Base-by-base conservation (phyloP, 2,888 invertebrate species). In the Lutraria lutraria region DNA sequence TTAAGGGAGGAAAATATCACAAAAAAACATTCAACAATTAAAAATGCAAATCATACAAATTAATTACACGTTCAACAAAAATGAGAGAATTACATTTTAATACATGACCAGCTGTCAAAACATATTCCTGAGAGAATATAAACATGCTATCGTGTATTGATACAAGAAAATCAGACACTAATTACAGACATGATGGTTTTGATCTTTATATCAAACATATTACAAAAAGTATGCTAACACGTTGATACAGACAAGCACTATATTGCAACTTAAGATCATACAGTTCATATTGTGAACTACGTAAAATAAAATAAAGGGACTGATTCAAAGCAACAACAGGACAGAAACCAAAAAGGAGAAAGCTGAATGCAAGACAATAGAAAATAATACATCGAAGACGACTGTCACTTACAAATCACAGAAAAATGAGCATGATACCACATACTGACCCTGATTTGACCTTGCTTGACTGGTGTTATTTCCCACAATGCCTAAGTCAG, bases 391-490 rank as follows among this genome's bases (percentile, higher is more conserved):
- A 82, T 79, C 19, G 82, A 63, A 76, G 31, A 76, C 34, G 25
- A 31, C 76, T 31, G 60, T 52, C 79, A 83, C 79, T 80, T 60
- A 76, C 53, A 85, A 29, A 60, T 82, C 85, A 89, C 85, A 86
- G 60, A 82, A 82, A 19, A 72, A 56, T 76, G 81, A 76, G 83
- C 60, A 56, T 60, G 63, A 83, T 63, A 56, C 54, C 60, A 83
- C 83, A 89, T 92, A 86, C 88, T 91, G 92, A 88, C 92, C 89
- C 86, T 89, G 84, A 88, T 88, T 83, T 88, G 88, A 84, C 89
- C 85, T 89, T 89, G 85, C 84, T 90, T 92, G 92, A 93, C 93
- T 89, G 63, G 89, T 89, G 89, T 89, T 90, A 89, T 82, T 81
- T 81, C 90, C 92, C 93, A 86, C 87, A 90, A 56, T 85, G 85